Evolutionary conservation across 2,113 vertebrate species (phyloP).

Genomic region (Gorsachius goisagi): DNA sequence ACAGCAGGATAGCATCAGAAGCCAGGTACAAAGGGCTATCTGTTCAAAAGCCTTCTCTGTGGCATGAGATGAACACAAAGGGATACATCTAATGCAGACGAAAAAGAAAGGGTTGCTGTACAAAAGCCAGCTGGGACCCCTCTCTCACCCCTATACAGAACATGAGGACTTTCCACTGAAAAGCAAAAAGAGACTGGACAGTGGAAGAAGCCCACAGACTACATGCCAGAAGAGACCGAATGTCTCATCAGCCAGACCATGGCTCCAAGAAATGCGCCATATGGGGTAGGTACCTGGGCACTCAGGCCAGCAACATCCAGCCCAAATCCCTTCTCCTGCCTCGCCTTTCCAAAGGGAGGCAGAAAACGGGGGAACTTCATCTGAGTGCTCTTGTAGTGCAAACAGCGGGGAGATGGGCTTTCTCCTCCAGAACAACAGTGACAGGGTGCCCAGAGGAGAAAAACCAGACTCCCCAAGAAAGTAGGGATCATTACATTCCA

Average conservation of each 20-base stretch:
- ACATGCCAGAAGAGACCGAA: background rate
- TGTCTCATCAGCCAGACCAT: background rate
- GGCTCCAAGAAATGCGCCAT: background rate
- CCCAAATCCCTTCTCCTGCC: background rate
- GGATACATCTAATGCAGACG: fast-evolving
- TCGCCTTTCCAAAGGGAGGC: background rate
- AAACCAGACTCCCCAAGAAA: background rate
- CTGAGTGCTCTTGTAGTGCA: background rate
- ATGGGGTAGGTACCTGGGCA: background rate
- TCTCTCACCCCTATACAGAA: background rate
- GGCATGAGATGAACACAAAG: background rate
- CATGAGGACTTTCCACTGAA: background rate
- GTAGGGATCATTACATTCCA: background rate
- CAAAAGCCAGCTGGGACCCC: background rate
- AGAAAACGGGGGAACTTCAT: background rate
- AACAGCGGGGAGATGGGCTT: fast-evolving
- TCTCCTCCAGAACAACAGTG: background rate
- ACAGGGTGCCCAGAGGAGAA: background rate
- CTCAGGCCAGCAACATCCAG: fast-evolving
- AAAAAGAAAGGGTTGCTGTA: background rate
- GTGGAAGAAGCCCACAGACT: background rate
- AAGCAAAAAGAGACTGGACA: fast-evolving
- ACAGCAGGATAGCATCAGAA: background rate
- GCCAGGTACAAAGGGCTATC: background rate
- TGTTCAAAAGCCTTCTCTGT: background rate